These are phyloP conservation scores for Sturnira hondurensis DNA, from an alignment of 2,113 vertebrate genomes.

Conservation along the genomic window DNA sequence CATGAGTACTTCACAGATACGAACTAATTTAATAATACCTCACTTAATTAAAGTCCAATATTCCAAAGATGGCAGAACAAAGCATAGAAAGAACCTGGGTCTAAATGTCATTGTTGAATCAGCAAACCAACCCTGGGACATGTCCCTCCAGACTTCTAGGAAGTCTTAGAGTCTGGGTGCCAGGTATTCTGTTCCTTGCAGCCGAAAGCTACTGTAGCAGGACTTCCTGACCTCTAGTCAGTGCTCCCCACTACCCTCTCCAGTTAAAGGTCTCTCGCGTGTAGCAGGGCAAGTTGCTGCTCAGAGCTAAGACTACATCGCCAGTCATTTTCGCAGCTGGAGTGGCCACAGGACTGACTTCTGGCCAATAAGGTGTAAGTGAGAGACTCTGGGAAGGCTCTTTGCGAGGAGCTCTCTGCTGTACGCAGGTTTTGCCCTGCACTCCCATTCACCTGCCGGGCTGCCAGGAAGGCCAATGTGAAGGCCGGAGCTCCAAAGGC, in stretches of 20 bases:
- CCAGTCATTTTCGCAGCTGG: no score
- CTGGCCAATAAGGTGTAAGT: neutral
- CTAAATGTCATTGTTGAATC: neutral
- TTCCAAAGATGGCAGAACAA: neutral
- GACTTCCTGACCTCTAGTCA: neutral
- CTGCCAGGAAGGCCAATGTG: neutral
- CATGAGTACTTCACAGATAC: neutral
- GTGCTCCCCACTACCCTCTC: neutral
- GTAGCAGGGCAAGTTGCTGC: neutral
- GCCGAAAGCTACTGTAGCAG: neutral
- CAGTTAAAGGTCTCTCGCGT: neutral
- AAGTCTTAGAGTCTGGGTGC: neutral
- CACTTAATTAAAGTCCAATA: neutral
- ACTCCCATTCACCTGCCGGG: neutral
- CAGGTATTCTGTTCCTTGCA: neutral
- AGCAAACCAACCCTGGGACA: neutral
- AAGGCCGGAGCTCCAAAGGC: neutral
- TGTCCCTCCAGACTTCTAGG: neutral
- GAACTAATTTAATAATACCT: neutral
- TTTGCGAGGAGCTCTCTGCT: neutral
- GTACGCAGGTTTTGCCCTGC: neutral
- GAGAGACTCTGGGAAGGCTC: neutral
- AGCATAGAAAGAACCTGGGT: neutral
- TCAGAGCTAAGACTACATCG: neutral
- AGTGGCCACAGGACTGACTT: neutral